Conservation (phyloP, 2,888 invertebrate genomes). For the Tetrapedia diversipes region DNA sequence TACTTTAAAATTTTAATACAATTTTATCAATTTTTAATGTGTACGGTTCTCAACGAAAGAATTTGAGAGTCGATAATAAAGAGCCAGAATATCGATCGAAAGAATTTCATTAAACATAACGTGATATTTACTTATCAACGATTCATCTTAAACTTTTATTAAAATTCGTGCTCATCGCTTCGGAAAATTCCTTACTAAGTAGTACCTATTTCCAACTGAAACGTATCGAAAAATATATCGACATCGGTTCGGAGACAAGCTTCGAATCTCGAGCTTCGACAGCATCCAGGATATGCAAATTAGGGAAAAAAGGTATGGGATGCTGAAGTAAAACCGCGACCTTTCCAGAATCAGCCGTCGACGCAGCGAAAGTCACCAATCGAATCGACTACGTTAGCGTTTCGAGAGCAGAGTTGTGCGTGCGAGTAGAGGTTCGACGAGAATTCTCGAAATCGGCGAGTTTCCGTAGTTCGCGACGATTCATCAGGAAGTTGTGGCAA, state of each 20-base stretch:
- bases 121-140: no score
- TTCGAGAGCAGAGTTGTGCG: slow-evolving; percentile 28
- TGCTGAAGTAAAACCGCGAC: neutral
- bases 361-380: slow-evolving; percentile 34
- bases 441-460: slow-evolving; percentile 55
- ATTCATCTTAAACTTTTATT: no score
- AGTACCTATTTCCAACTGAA: no score
- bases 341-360: neutral
- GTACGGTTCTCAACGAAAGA: no score
- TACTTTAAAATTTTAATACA: no score
- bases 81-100: no score
- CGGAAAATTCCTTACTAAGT: no score
- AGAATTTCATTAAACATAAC: no score
- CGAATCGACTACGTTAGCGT: slow-evolving; percentile 35
- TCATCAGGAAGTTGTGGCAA: slow-evolving; percentile 52
- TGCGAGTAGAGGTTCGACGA: slow-evolving; percentile 39
- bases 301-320: neutral
- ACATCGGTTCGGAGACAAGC: neutral
- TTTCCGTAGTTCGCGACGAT: slow-evolving; percentile 43
- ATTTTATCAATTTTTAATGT: no score
- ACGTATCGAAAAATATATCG: no score
- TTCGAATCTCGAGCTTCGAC: neutral
- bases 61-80: no score
- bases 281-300: slow-evolving; percentile 8
- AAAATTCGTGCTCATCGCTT: no score